A percentile compares a stretch with the other conserved stretches of the same genome.
Evolutionary conservation across 2,888 invertebrate genomes (phyloP).

Genomic region (Dynastes tityus): DNA sequence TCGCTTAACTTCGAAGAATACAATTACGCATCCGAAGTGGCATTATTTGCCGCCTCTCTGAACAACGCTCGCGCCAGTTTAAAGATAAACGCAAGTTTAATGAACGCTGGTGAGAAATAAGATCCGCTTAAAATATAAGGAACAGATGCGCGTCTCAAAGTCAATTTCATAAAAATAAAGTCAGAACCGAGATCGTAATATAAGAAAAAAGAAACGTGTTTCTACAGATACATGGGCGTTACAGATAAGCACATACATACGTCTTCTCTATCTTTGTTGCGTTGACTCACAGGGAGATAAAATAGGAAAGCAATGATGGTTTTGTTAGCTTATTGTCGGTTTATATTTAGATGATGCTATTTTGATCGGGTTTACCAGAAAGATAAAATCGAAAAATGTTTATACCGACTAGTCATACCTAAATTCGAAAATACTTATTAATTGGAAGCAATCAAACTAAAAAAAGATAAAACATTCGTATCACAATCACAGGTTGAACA

Average conservation of each 20-base stretch:
- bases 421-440: too few relatives aligned
- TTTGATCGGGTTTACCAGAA: too few relatives aligned
- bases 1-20: conserved; percentile 9
- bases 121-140: conserved; percentile 10
- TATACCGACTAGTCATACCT: too few relatives aligned
- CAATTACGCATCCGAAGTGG: conserved; percentile 14
- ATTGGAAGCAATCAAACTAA: too few relatives aligned
- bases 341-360: too few relatives aligned
- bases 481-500: too few relatives aligned
- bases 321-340: too few relatives aligned
- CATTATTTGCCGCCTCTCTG: conserved; percentile 2
- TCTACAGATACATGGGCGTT: neutral
- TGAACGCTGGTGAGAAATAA: neutral
- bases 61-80: neutral
- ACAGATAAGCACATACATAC: too few relatives aligned
- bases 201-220: neutral
- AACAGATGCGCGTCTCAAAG: neutral
- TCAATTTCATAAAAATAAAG: conserved; percentile 16
- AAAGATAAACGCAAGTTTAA: conserved; percentile 19
- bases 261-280: neutral
- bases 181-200: neutral
- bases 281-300: conserved; percentile 2
- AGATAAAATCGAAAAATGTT: too few relatives aligned
- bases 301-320: neutral
- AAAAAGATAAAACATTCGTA: too few relatives aligned